These are phyloP conservation scores for Lagopus muta DNA, from an alignment of 2,113 vertebrate genomes.

Conservation along the genomic window DNA sequence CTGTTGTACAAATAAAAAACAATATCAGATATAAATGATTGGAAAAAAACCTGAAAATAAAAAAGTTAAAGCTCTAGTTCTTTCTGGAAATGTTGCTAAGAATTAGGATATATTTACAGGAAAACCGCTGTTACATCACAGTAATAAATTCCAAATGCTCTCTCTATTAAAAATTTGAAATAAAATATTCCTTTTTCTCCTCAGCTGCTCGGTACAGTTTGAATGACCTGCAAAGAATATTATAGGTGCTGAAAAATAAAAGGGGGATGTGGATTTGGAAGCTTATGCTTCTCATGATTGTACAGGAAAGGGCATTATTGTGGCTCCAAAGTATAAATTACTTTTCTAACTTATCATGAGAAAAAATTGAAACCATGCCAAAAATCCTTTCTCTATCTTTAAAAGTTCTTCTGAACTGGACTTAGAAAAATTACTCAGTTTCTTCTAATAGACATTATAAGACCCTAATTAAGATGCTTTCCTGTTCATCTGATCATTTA, in stretches of 20 bases:
- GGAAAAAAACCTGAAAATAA: not conserved
- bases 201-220: not conserved
- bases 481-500: not conserved
- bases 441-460: not conserved
- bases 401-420: fast-evolving
- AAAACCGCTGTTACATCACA: not conserved
- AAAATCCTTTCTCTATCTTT: not conserved
- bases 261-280: not conserved
- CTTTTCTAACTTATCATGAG: not conserved
- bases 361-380: not conserved
- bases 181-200: not conserved
- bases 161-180: not conserved
- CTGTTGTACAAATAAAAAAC: not conserved
- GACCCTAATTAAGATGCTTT: not conserved
- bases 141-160: not conserved
- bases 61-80: not conserved
- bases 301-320: not conserved
- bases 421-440: not conserved
- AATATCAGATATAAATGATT: not conserved
- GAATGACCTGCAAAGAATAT: not conserved
- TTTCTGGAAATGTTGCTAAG: not conserved
- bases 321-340: not conserved
- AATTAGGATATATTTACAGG: not conserved
- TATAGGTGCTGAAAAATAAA: not conserved
- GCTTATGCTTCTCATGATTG: not conserved